Conservation (phyloP, 2,888 invertebrate species). For the Piscicola geometra region DNA sequence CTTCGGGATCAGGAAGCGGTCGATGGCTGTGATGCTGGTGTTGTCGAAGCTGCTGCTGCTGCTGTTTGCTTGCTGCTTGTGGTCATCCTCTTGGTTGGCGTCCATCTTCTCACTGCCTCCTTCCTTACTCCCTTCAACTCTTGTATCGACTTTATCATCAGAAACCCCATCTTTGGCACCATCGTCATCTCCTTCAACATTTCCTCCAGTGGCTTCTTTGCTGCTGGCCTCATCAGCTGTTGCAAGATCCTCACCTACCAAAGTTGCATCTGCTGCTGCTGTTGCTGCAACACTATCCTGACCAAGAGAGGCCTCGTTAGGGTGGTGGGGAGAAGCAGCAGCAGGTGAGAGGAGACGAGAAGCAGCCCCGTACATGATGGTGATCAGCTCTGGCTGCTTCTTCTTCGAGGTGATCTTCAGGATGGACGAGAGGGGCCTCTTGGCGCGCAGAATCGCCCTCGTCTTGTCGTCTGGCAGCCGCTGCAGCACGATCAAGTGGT, state of each 20-base stretch:
- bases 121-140: background rate
- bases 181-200: background rate
- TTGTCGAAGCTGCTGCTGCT: background rate
- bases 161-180: background rate
- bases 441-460: constrained; percentile 76
- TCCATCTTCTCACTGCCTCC: constrained; percentile 12
- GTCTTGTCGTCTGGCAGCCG: constrained; percentile 67
- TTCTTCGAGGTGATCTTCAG: constrained; percentile 96
- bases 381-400: constrained; percentile 87
- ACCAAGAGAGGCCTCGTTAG: background rate
- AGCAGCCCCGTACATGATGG: constrained; percentile 80
- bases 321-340: background rate
- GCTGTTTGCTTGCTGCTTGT: background rate
- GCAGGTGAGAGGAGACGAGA: background rate
- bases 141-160: background rate
- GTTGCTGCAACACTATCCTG: too few relatives aligned
- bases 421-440: constrained; percentile 81
- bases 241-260: background rate
- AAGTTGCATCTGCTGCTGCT: background rate
- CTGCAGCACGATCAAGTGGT: constrained; percentile 78
- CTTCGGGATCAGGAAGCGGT: constrained; percentile 83
- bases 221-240: background rate
- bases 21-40: constrained; percentile 75
- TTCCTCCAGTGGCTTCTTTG: background rate
- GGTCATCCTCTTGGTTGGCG: background rate